Evolutionary conservation across 2,113 vertebrate species (phyloP).

Genomic region (Caretta caretta): DNA sequence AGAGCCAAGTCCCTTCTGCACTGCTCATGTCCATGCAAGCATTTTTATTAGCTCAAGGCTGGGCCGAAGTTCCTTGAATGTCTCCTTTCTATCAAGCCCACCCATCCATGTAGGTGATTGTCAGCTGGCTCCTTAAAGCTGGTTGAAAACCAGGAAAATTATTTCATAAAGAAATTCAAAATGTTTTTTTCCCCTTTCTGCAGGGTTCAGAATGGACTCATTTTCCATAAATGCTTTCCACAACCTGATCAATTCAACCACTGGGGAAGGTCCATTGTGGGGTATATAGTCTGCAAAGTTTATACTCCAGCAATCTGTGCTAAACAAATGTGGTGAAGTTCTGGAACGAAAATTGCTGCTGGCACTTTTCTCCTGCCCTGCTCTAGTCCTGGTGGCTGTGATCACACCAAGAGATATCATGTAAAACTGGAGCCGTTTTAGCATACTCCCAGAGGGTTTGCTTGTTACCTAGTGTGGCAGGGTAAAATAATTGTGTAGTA

Average conservation of each 20-base stretch:
- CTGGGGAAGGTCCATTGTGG: background rate
- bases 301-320: background rate
- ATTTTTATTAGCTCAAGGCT: too few relatives aligned
- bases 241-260: background rate
- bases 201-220: background rate
- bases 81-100: background rate
- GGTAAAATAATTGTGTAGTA: background rate
- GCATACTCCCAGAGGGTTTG: background rate
- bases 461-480: background rate
- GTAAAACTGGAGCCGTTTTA: background rate
- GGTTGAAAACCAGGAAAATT: background rate
- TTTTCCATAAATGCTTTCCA: background rate
- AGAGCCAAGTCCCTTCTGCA: background rate
- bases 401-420: rapidly evolving
- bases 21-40: background rate
- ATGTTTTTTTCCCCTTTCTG: background rate
- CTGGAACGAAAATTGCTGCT: background rate
- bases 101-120: background rate
- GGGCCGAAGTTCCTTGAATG: background rate
- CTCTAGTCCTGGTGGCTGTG: background rate
- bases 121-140: background rate
- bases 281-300: background rate
- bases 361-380: background rate
- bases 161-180: background rate
- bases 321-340: background rate